A percentile compares a stretch with the other conserved stretches of the same genome.
Evolutionary conservation across 2,113 vertebrate genomes (phyloP).

Genomic region (Gymnorhina tibicen): DNA sequence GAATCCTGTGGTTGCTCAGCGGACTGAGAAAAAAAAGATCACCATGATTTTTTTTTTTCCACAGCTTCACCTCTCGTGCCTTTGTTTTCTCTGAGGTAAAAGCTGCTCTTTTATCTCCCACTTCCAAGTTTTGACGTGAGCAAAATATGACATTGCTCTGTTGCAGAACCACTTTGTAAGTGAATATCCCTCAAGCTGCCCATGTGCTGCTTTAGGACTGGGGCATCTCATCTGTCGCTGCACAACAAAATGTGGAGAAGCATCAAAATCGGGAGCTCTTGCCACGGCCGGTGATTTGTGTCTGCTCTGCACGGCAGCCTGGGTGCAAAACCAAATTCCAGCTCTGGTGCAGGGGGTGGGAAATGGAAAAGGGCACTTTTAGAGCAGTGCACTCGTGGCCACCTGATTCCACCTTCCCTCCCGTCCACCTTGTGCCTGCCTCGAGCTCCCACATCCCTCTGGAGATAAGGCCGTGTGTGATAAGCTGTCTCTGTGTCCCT

Average conservation of each 20-base stretch:
- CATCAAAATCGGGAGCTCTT: background rate
- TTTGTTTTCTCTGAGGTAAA: background rate
- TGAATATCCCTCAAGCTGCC: background rate
- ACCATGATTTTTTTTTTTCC: background rate
- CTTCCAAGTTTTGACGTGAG: background rate
- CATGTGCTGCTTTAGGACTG: background rate
- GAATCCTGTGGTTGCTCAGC: background rate
- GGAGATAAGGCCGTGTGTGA: background rate
- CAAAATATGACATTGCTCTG: background rate
- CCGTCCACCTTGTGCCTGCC: background rate
- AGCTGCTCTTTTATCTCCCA: background rate
- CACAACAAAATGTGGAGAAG: accelerated
- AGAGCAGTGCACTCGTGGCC: accelerated
- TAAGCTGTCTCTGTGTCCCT: background rate
- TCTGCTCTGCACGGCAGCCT: background rate
- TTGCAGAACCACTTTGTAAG: background rate
- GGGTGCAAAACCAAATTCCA: background rate
- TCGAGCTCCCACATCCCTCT: background rate
- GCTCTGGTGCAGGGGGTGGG: background rate
- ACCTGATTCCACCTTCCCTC: background rate
- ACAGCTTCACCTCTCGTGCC: background rate
- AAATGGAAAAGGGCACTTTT: background rate
- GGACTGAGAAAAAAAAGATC: background rate
- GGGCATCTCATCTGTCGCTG: background rate
- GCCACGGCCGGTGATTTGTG: background rate